phyloP scores from a whole-genome alignment of 2,113 vertebrate species.

The Microcebus jonahi region DNA sequence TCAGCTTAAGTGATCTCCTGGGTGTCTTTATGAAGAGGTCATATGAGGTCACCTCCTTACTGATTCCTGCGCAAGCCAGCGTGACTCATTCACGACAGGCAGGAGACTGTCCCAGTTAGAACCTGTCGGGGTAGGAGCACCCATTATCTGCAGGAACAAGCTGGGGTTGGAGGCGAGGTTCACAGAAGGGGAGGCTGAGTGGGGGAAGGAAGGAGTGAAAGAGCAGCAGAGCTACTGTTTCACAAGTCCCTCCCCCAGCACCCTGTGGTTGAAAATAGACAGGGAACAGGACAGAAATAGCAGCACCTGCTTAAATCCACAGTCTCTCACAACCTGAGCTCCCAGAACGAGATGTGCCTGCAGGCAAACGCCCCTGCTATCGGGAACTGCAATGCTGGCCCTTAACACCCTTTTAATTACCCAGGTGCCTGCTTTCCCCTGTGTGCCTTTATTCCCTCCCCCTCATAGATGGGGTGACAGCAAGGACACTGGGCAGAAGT shows the following conservation, averaged over 20 bases:
- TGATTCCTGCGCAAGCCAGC: not conserved
- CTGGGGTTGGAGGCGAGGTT: not conserved
- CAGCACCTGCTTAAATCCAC: conserved; percentile 64
- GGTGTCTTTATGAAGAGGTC: not conserved
- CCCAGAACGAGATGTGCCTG: not conserved
- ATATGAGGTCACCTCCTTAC: not conserved
- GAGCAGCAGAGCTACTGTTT: not conserved
- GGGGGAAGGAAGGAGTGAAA: not conserved
- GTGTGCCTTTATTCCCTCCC: not conserved
- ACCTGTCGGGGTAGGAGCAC: not conserved
- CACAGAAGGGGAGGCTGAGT: not conserved
- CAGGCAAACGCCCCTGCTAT: not conserved
- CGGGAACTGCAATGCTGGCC: not conserved
- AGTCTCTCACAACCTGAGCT: conserved; percentile 33
- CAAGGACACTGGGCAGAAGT: not conserved
- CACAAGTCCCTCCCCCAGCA: conserved; percentile 20
- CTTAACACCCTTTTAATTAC: not conserved
- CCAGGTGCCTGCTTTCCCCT: not conserved
- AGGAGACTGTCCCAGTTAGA: not conserved
- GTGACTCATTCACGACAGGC: not conserved
- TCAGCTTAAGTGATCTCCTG: not conserved
- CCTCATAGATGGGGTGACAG: not conserved
- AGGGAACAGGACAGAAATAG: conserved; percentile 55
- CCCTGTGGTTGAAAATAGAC: conserved; percentile 58
- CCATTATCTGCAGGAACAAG: not conserved